Conservation (phyloP, 2,113 vertebrate species). For the Origma solitaria region DNA sequence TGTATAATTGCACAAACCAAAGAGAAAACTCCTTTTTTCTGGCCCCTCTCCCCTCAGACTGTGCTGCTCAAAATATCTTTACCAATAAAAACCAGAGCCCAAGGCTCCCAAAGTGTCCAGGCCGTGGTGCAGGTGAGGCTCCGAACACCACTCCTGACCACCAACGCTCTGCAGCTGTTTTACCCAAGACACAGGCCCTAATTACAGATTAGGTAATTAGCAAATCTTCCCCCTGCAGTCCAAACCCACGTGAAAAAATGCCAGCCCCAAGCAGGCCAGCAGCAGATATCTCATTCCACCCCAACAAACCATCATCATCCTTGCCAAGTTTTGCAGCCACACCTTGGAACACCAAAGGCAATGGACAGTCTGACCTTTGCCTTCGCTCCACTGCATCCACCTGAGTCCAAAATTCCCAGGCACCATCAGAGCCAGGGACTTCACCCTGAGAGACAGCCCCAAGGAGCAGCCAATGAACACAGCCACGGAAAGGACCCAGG, state of each 20-base stretch:
- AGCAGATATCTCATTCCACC: background rate
- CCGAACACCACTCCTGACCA: background rate
- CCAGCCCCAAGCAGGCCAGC: rapidly evolving
- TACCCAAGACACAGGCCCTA: background rate
- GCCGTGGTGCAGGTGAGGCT: background rate
- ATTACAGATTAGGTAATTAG: background rate
- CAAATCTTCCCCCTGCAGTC: background rate
- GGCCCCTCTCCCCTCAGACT: background rate
- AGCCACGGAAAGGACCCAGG: rapidly evolving
- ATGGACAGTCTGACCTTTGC: background rate
- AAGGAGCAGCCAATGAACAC: background rate
- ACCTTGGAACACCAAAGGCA: background rate
- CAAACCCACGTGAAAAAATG: rapidly evolving
- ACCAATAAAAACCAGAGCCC: rapidly evolving
- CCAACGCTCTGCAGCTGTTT: rapidly evolving
- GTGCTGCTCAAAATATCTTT: rapidly evolving
- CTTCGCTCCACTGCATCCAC: background rate
- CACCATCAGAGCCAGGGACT: background rate
- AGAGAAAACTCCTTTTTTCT: background rate
- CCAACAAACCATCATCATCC: background rate
- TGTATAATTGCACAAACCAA: rapidly evolving
- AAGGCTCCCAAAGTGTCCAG: rapidly evolving
- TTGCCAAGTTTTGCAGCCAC: rapidly evolving
- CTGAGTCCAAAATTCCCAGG: too few species aligned
- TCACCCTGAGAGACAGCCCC: background rate